phyloP scores from a whole-genome alignment of 2,113 vertebrate species.

The Mugil cephalus region DNA sequence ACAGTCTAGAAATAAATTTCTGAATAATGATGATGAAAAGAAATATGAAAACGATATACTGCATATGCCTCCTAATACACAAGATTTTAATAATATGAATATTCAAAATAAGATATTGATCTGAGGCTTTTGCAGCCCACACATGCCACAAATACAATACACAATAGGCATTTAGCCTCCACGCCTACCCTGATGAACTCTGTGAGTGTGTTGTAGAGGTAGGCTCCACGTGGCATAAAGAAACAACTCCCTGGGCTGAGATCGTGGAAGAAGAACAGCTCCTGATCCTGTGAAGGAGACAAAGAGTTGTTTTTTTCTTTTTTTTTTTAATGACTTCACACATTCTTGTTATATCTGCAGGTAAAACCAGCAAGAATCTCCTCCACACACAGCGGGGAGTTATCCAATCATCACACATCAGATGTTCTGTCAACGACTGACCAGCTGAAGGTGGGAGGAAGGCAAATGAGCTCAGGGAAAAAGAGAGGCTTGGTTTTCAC shows the following conservation, averaged over 20 bases:
- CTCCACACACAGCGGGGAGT: slow-evolving; percentile 36
- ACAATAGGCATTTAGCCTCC: neutral
- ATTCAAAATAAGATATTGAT: too few species aligned
- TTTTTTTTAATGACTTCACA: slow-evolving; percentile 36
- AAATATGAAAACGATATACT: too few species aligned
- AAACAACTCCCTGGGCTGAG: slow-evolving; percentile 97
- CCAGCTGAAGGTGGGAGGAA: neutral
- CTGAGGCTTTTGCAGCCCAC: neutral
- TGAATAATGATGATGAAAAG: too few species aligned
- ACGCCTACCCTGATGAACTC: slow-evolving; percentile 92
- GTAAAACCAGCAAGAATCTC: slow-evolving; percentile 28
- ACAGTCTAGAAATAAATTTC: too few species aligned
- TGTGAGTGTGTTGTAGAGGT: slow-evolving; percentile 90
- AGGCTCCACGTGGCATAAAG: slow-evolving; percentile 93
- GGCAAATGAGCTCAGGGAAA: neutral
- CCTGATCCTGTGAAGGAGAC: slow-evolving; percentile 88
- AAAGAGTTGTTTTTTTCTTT: slow-evolving; percentile 6
- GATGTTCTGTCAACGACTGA: slow-evolving; percentile 39
- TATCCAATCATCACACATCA: slow-evolving; percentile 43
- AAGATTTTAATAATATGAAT: too few species aligned
- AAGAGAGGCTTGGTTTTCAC: neutral
- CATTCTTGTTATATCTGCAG: slow-evolving; percentile 17
- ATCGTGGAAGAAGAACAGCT: slow-evolving; percentile 98
- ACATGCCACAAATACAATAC: neutral
- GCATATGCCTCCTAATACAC: too few species aligned